Evolutionary conservation across 2,888 invertebrate species (phyloP), one percentile per base, ranked within the genome.

Genomic region (Hypolimnas misippus): DNA sequence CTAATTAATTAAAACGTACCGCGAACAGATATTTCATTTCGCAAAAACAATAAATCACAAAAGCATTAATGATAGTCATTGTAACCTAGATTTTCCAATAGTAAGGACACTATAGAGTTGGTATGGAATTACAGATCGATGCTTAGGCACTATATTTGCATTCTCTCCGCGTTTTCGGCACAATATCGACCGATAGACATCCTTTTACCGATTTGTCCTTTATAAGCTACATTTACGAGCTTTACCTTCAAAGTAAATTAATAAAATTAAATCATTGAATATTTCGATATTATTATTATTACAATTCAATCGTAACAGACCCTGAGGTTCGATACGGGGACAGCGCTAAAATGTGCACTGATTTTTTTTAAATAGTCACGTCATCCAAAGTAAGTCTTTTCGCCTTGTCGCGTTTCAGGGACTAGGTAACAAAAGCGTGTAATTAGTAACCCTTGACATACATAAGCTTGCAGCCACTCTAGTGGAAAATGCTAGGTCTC

Each of bases 361-460:
- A 25, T 5, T 46, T 29, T 42, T 49, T 54, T 60, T 29, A 33
- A 35, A 14, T 38, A 29, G 17, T 61, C 54, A 62, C 63, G 57
- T 66, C 59, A 63, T 49, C 46, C 49, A 25, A 54, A 44, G 50
- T 46, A 52, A n/a, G 17, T 31, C 49, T 44, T 61, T 63, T 68
- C 55, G 61, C 62, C 63, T 71, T 66, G 70, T 57, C 77, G 75
- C 75, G 76, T 83, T 88, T 88, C 85, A 87, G 87, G 84, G 81
- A 81, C 83, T 83, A 76, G 71, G 78, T 81, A 84, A 88, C 84
- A 86, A 86, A 84, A 79, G 84, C 78, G 81, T 81, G 81, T 83
- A 82, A 90, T 89, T 89, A 90, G 76, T 81, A 84, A 87, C 88
- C 90, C 90, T 91, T 91, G 91, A 91, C 91, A 90, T 67, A 89